Evolutionary conservation across 2,113 vertebrate species (phyloP).

Genomic region (Lipotes vexillifer): DNA sequence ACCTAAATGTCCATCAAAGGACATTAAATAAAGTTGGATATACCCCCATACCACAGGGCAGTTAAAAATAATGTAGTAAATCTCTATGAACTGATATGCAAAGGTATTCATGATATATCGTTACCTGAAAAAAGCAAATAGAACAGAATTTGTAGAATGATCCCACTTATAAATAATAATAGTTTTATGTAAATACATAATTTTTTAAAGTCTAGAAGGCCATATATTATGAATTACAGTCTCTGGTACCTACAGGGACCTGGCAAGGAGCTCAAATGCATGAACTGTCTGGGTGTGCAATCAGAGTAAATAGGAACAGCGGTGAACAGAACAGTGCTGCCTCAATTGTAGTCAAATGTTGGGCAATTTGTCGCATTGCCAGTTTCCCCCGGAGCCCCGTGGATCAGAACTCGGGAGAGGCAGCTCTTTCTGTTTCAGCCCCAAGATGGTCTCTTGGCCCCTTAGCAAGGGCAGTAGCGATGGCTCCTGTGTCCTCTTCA

Average conservation of each 20-base stretch:
- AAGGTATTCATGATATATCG: background rate
- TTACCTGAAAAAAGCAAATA: background rate
- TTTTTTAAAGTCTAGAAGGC: background rate
- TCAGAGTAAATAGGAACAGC: background rate
- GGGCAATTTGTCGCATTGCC: background rate
- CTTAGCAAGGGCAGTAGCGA: background rate
- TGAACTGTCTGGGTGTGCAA: background rate
- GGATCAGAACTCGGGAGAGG: background rate
- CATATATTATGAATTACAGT: background rate
- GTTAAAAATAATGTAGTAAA: background rate
- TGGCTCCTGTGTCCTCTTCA: background rate
- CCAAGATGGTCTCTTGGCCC: background rate
- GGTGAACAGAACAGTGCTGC: fast-evolving
- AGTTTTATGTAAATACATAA: background rate
- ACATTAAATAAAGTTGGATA: background rate
- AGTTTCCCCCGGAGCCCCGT: background rate
- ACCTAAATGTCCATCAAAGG: background rate
- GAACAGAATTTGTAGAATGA: background rate
- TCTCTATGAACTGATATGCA: background rate
- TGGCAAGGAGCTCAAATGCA: background rate
- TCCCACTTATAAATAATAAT: background rate
- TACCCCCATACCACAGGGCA: background rate
- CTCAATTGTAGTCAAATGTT: background rate
- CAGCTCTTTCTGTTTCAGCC: background rate
- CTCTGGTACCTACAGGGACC: background rate